Evolutionary conservation across 2,797 vertebrate species (phyloP).

Genomic region (Petrocephalus sullivani): DNA sequence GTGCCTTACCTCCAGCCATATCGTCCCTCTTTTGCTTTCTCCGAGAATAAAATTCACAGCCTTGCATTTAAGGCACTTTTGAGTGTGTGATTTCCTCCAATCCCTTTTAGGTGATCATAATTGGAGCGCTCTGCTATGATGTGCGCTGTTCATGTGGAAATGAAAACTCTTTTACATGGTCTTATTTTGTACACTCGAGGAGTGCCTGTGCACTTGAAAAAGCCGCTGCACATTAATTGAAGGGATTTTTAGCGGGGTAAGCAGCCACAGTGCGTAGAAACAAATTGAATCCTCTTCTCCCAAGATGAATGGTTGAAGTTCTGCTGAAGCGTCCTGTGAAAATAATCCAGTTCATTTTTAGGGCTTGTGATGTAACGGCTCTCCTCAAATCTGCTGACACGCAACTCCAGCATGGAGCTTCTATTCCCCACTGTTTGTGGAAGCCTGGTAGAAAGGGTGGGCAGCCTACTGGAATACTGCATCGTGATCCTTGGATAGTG

Average conservation of each 20-base stretch:
- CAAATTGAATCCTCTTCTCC: slow-evolving; percentile 29
- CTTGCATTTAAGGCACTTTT: neutral
- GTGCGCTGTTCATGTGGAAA: neutral
- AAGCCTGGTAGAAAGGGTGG: slow-evolving; percentile 25
- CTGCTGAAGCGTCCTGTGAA: slow-evolving; percentile 31
- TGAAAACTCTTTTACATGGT: neutral
- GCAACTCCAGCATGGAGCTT: neutral
- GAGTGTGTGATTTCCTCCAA: neutral
- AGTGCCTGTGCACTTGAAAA: slow-evolving; percentile 2
- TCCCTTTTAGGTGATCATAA: slow-evolving; percentile 6
- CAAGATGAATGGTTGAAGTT: slow-evolving; percentile 27
- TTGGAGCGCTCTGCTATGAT: neutral
- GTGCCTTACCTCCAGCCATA: neutral
- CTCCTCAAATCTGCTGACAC: slow-evolving; percentile 56
- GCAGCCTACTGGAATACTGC: neutral
- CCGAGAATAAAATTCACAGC: neutral
- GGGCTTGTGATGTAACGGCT: slow-evolving; percentile 33
- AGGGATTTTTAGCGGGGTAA: slow-evolving; percentile 3
- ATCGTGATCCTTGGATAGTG: neutral
- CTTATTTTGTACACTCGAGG: neutral
- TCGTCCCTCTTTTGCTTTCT: neutral
- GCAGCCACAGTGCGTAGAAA: slow-evolving; percentile 12
- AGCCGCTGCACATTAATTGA: slow-evolving; percentile 16
- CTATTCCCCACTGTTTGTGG: slow-evolving; percentile 33
- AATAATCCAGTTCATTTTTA: slow-evolving; percentile 63